Evolutionary conservation across 2,888 invertebrate genomes (phyloP).

Genomic region (Iphiclides podalirius): DNA sequence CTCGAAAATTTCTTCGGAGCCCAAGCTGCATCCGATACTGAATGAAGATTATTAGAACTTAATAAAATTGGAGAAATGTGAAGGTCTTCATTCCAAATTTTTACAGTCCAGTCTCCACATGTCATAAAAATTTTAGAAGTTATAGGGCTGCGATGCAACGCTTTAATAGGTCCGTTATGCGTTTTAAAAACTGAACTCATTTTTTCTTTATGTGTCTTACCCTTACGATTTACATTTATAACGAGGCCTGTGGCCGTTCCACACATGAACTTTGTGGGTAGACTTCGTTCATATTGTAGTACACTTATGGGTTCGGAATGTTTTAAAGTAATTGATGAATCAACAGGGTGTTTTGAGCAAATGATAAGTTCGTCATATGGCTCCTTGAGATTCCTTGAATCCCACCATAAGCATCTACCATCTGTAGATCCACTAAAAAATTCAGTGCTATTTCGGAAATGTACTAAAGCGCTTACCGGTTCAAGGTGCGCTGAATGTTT

Average conservation of each 20-base stretch:
- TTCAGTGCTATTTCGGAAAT: conserved; percentile 78
- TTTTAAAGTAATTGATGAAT: conserved; percentile 62
- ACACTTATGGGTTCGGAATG: conserved; percentile 80
- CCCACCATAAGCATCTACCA: conserved; percentile 84
- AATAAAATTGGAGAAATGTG: conserved; percentile 55
- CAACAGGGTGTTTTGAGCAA: conserved; percentile 71
- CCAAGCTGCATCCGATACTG: conserved; percentile 50
- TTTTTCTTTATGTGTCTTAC: conserved; percentile 81
- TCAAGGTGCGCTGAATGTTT: conserved; percentile 56
- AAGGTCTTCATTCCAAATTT: conserved; percentile 85
- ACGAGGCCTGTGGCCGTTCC: conserved; percentile 56
- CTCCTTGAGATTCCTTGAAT: conserved; percentile 79
- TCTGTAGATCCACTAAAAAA: conserved; percentile 82
- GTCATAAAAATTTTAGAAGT: conserved; percentile 84
- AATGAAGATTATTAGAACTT: conserved; percentile 40
- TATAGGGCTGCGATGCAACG: conserved; percentile 82
- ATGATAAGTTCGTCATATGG: conserved; percentile 81
- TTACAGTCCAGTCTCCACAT: conserved; percentile 82
- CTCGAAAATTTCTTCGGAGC: conserved; percentile 56
- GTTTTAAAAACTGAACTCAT: conserved; percentile 79
- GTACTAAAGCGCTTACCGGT: conserved; percentile 74
- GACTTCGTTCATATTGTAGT: conserved; percentile 84
- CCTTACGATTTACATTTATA: conserved; percentile 84
- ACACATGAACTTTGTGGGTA: conserved; percentile 79
- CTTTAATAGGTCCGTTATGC: conserved; percentile 78